These are phyloP conservation scores for Melipona quadrifasciata DNA, from an alignment of 1,140 invertebrate genomes.

Conservation along the genomic window DNA sequence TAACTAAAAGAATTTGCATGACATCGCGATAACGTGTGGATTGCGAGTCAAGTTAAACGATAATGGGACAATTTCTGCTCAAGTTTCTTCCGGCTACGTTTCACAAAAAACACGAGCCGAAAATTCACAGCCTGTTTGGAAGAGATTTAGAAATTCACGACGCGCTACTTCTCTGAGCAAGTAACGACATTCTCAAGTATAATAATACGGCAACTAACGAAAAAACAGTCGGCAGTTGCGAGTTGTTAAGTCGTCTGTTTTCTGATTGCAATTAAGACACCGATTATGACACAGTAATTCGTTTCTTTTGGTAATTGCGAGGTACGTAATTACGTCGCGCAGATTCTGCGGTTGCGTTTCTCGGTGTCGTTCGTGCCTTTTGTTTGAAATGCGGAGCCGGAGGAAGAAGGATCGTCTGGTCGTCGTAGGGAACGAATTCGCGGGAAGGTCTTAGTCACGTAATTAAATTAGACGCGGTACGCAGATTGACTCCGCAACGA, in stretches of 20 bases:
- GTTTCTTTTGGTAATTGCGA: background rate
- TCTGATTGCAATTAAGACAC: background rate
- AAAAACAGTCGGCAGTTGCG: background rate
- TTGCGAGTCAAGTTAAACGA: too few species aligned
- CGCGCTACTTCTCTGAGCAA: background rate
- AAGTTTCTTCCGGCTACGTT: too few species aligned
- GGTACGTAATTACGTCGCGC: background rate
- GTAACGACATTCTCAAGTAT: background rate
- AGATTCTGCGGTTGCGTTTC: background rate
- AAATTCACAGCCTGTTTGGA: background rate
- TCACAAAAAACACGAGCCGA: background rate
- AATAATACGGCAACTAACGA: background rate
- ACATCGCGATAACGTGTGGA: too few species aligned
- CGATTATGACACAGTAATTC: background rate
- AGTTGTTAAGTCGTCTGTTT: background rate
- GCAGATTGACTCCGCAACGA: constrained; percentile 30
- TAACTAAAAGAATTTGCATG: too few species aligned
- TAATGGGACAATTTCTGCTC: too few species aligned
- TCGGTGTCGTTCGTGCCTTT: background rate
- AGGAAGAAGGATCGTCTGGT: constrained; percentile 7
- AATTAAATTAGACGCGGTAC: constrained; percentile 44
- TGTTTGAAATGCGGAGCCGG: background rate
- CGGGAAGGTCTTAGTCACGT: constrained; percentile 41
- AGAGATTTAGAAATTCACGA: background rate
- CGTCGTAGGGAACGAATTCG: constrained; percentile 23